Evolutionary conservation across 2,888 invertebrate species (phyloP).

Genomic region (Hemistola chrysoprasaria): DNA sequence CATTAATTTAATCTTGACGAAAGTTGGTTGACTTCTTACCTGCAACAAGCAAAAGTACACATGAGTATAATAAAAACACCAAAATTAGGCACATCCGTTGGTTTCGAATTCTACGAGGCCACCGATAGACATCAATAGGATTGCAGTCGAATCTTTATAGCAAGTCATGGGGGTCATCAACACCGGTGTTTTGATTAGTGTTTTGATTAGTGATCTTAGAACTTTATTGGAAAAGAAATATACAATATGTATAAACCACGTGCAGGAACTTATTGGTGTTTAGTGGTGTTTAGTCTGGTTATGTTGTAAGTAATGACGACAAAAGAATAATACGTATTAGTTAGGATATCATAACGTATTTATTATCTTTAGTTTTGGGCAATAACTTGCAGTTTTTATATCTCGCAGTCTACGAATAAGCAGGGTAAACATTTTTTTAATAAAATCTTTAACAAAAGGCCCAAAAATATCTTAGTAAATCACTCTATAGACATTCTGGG

Average conservation of each 20-base stretch:
- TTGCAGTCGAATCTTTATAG: conserved; percentile 48
- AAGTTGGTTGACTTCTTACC: conserved; percentile 28
- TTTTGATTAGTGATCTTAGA: neutral
- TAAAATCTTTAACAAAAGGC: conserved; percentile 8
- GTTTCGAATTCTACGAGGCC: conserved; percentile 27
- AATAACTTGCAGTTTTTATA: conserved; percentile 34
- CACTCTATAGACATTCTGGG: conserved; percentile 4
- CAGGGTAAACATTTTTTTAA: conserved; percentile 5
- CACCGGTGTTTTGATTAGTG: conserved; percentile 59
- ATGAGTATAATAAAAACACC: neutral
- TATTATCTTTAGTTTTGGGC: conserved; percentile 11
- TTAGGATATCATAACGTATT: conserved; percentile 1
- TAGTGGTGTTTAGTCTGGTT: too few relatives aligned
- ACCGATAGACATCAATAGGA: conserved; percentile 54
- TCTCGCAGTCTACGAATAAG: conserved; percentile 30
- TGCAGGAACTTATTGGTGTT: too few relatives aligned
- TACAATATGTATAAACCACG: conserved; percentile 1
- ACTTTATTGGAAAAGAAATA: conserved; percentile 3
- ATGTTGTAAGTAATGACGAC: too few relatives aligned
- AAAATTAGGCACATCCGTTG: conserved; percentile 6
- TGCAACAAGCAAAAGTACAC: conserved; percentile 1
- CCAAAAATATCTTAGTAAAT: conserved; percentile 2
- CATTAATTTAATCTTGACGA: conserved; percentile 9
- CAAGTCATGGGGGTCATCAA: conserved; percentile 74
- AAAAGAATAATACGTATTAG: conserved; percentile 9